These are phyloP conservation scores for Acridotheres tristis DNA, from an alignment of 2,797 vertebrate species.

Conservation along the genomic window DNA sequence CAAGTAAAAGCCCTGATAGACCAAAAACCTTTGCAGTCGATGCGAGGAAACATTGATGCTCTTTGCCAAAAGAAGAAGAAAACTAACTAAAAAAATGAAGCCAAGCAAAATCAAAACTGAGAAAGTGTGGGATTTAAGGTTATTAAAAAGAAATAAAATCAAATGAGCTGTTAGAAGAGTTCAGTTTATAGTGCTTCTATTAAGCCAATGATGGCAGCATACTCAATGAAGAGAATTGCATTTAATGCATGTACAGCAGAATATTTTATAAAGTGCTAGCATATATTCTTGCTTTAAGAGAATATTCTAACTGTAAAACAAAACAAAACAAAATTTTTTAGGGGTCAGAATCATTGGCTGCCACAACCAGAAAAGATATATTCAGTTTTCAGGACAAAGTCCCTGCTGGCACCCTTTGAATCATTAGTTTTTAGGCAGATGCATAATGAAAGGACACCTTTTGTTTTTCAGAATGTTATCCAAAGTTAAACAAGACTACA, in stretches of 20 bases:
- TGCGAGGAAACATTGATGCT: background rate
- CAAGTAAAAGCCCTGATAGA: background rate
- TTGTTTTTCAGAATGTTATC: background rate
- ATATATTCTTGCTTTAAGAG: background rate
- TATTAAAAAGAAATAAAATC: background rate
- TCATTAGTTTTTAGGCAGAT: background rate
- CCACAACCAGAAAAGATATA: background rate
- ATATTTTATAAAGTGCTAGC: background rate
- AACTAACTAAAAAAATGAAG: background rate
- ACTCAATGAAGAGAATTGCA: background rate
- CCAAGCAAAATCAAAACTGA: background rate
- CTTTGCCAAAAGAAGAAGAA: background rate
- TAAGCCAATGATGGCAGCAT: background rate
- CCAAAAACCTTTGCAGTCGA: accelerated
- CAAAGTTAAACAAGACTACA: background rate
- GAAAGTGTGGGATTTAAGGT: background rate
- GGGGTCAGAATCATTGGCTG: background rate
- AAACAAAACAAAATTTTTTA: background rate
- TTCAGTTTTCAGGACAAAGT: background rate
- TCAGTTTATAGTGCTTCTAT: background rate
- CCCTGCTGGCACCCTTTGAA: background rate
- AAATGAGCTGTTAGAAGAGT: background rate
- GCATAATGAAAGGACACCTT: background rate
- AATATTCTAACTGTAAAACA: background rate
- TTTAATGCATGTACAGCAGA: background rate